phyloP scores from a whole-genome alignment of 2,888 invertebrate species.

The Danaus chrysippus region DNA sequence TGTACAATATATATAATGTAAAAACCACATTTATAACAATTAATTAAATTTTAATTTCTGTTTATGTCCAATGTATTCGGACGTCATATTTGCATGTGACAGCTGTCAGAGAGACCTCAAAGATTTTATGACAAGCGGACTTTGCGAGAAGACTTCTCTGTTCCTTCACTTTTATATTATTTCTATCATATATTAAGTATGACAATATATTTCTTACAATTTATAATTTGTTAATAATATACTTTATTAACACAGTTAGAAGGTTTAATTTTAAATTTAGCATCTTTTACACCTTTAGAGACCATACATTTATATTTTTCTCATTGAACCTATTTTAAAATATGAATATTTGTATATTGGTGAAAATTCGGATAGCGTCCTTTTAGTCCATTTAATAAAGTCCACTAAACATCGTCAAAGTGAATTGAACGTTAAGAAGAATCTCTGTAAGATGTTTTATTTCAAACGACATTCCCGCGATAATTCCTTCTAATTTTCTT shows the following conservation, averaged over 20 bases:
- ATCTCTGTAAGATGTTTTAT: constrained; percentile 35
- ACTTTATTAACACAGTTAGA: too few species aligned
- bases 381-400: constrained; percentile 19
- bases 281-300: too few species aligned
- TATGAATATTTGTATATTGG: constrained; percentile 12
- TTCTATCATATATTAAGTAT: too few species aligned
- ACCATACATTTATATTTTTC: too few species aligned
- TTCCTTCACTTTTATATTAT: constrained; percentile 7
- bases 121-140: constrained; percentile 12
- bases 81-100: constrained; percentile 29
- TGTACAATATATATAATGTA: not conserved
- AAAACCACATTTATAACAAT: too few species aligned
- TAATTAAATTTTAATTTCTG: not conserved
- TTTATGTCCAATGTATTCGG: constrained; percentile 1
- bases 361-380: constrained; percentile 15
- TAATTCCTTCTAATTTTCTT: constrained; percentile 31
- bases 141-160: not conserved
- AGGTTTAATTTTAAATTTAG: too few species aligned
- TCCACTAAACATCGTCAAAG: constrained; percentile 24
- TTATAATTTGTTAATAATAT: too few species aligned
- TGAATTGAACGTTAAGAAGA: constrained; percentile 36
- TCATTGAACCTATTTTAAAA: not conserved
- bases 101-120: constrained; percentile 31
- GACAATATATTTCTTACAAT: too few species aligned
- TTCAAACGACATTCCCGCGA: constrained; percentile 26